Percentiles rank a stretch among this genome's conserved stretches.
phyloP scores from a whole-genome alignment of 92 coral and sea anemone species.

The Hydrozoanthus gracilis region DNA sequence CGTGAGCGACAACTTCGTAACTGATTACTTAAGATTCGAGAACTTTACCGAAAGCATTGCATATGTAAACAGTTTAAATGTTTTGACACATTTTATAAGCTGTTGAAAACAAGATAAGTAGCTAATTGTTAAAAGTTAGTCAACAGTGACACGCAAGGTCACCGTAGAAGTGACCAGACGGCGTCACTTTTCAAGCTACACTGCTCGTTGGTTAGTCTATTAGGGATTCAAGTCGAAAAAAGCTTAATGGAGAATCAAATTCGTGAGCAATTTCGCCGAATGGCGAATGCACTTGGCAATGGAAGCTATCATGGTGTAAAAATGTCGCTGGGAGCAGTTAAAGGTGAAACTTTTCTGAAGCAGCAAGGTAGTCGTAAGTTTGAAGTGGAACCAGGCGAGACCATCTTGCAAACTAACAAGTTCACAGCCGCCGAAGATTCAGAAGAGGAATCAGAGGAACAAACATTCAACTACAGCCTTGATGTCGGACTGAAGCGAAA shows the following conservation, averaged over 20 bases:
- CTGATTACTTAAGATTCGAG: too few relatives aligned
- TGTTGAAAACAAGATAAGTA: not conserved
- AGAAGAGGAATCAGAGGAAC: conserved; percentile 1
- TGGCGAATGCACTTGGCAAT: conserved; percentile 20
- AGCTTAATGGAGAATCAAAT: conserved; percentile 30
- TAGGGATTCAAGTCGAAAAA: not conserved
- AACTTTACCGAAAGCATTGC: too few relatives aligned
- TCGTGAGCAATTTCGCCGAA: conserved; percentile 45
- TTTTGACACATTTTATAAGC: too few relatives aligned
- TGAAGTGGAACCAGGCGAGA: conserved; percentile 28
- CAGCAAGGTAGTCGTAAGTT: conserved; percentile 32
- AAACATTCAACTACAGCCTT: conserved; percentile 30
- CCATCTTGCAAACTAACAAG: conserved; percentile 35
- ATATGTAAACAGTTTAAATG: too few relatives aligned
- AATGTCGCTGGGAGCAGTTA: conserved; percentile 40
- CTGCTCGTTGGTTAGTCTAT: not conserved
- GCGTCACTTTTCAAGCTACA: not conserved
- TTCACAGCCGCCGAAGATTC: not conserved
- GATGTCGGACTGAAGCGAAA: conserved; percentile 28
- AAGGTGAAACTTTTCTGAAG: conserved; percentile 28
- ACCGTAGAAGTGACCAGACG: not conserved
- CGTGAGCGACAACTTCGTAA: too few relatives aligned
- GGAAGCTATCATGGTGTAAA: conserved; percentile 21
- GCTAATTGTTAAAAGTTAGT: not conserved
- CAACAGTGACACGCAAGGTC: not conserved